Evolutionary conservation across 2,113 vertebrate species (phyloP), one percentile per base, ranked within the genome.

Genomic region (Muntiacus muntjak): DNA sequence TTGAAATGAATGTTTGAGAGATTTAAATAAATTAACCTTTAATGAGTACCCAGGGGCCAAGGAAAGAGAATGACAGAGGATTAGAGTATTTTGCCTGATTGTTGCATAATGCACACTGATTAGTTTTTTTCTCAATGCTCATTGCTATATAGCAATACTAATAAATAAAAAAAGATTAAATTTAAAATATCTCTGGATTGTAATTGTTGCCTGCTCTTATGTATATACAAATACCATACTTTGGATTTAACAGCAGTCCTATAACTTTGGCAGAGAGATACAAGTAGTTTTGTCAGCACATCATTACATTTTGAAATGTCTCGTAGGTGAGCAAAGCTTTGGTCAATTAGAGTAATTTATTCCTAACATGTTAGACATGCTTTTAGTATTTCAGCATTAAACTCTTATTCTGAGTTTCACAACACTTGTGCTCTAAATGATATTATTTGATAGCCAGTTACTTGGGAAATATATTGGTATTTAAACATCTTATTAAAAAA

Each of bases 11-110:
- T 98, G 96, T 98, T 98, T 92, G 96, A 97, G 94, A 97, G 96
- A 98, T 98, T 98, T 98, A 98, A 98, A 98, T 98, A 98, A 98
- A 98, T 98, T 98, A 98, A 98, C 97, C 96, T 98, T 98, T 98
- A 98, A 98, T 98, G 97, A 98, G 97, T 98, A 98, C 94, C 96
- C 85, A 89, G 96, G 96, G 97, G 92, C 97, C 96, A 96, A 97
- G 33, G 43, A 95, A 97, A 97, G 96, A 96, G 97, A 98, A 98
- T 97, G 96, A 98, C 96, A 96, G 97, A 96, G 85, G 95, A 98
- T 98, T 98, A 98, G 95, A 87, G 92, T 93, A 93, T 97, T 98
- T 98, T 98, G 84, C 97, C 74, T 98, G 95, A 98, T 98, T 97
- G 85, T 96, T 92, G 84, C 89, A 96, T 98, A 98, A 98, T 97